Conservation (phyloP, 2,797 vertebrate genomes). For the Furcifer pardalis region DNA sequence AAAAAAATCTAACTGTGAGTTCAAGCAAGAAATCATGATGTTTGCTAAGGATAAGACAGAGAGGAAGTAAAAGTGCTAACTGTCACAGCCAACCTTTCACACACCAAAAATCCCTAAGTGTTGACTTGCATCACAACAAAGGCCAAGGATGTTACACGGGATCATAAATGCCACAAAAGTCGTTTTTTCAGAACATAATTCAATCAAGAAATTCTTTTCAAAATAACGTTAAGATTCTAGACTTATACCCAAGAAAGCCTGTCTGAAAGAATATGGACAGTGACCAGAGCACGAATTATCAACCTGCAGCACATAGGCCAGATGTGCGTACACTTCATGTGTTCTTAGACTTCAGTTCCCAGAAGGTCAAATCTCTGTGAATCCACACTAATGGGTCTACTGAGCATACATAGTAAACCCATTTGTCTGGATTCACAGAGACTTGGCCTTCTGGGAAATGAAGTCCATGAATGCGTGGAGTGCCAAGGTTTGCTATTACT, state of each 20-base stretch:
- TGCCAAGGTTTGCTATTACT: no score
- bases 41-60: neutral
- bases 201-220: neutral
- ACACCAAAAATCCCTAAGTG: neutral
- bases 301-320: neutral
- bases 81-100: neutral
- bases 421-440: no score
- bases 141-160: neutral
- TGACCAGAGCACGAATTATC: neutral
- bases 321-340: no score
- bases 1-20: neutral
- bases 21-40: rapidly evolving
- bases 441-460: no score
- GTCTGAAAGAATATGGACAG: neutral
- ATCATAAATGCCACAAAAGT: neutral
- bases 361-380: no score
- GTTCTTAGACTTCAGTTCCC: no score
- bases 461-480: no score
- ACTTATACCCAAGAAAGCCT: neutral
- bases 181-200: no score
- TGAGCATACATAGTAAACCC: no score
- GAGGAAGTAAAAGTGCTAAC: rapidly evolving
- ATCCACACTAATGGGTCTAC: no score
- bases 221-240: neutral
- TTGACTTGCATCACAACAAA: no score